phyloP scores from a whole-genome alignment of 2,113 vertebrate genomes.

The Bujurquina vittata region DNA sequence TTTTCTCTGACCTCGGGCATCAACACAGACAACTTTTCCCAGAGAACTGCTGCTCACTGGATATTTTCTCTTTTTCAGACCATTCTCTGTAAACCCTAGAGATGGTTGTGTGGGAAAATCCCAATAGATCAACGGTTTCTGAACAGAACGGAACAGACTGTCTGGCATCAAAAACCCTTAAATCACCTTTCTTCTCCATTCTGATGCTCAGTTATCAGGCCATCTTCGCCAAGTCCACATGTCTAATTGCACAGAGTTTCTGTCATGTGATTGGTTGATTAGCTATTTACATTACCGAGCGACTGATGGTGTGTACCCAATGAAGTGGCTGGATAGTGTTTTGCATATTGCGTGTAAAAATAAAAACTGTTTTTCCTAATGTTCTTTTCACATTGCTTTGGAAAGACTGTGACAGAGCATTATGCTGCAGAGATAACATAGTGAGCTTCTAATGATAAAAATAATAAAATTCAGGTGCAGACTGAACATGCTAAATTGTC shows the following conservation, averaged over 20 bases:
- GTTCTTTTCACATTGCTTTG: not conserved
- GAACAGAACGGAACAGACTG: not conserved
- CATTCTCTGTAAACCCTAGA: not conserved
- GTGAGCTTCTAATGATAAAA: not conserved
- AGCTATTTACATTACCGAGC: not conserved
- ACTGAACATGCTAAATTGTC: conserved; percentile 11
- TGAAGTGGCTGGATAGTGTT: not conserved
- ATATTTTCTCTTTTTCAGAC: not conserved
- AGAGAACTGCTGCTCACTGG: no score
- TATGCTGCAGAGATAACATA: not conserved
- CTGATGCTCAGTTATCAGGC: not conserved
- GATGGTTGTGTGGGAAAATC: not conserved
- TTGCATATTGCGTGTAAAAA: not conserved
- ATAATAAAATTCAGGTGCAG: not conserved
- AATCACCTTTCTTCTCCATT: not conserved
- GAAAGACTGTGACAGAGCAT: not conserved
- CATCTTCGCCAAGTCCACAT: not conserved
- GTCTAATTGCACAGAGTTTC: not conserved
- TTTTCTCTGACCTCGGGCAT: not conserved
- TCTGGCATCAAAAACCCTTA: not conserved
- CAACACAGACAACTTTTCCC: not conserved
- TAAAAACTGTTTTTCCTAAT: not conserved
- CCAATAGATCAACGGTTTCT: not conserved
- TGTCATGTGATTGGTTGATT: not conserved
- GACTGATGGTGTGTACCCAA: not conserved